phyloP scores from a whole-genome alignment of 1,140 invertebrate species.

The Tachypleus tridentatus region DNA sequence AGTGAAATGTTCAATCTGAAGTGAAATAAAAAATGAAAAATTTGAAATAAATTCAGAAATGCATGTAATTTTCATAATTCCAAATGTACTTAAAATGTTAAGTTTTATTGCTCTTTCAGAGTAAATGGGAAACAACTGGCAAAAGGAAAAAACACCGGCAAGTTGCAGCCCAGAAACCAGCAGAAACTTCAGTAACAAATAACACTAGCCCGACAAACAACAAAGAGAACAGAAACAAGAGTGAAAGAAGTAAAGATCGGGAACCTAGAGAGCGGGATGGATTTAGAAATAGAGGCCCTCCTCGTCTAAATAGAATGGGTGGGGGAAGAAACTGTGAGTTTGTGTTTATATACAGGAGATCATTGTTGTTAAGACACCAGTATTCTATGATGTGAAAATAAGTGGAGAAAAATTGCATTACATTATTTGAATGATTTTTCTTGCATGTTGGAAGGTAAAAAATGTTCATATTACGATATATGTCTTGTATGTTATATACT shows the following conservation, averaged over 20 bases:
- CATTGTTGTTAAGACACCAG: too few relatives aligned
- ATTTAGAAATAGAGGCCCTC: conserved; percentile 31
- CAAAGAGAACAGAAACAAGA: conserved; percentile 15
- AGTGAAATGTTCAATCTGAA: too few relatives aligned
- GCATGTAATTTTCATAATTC: too few relatives aligned
- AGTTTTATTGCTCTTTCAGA: conserved; percentile 35
- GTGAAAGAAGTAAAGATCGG: not conserved
- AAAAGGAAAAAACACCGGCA: conserved; percentile 68
- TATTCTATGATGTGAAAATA: too few relatives aligned
- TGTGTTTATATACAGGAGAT: too few relatives aligned
- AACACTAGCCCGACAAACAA: conserved; percentile 17
- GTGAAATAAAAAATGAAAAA: too few relatives aligned
- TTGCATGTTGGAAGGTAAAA: too few relatives aligned
- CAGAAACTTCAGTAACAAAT: conserved; percentile 20
- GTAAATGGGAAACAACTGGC: conserved; percentile 59
- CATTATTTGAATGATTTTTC: too few relatives aligned
- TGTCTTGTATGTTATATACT: too few relatives aligned
- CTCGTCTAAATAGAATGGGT: conserved; percentile 13
- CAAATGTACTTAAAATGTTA: not conserved
- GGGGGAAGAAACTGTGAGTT: conserved; percentile 16
- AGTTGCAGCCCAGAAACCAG: conserved; percentile 15
- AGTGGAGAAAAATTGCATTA: too few relatives aligned
- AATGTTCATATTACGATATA: too few relatives aligned
- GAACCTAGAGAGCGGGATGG: conserved; percentile 14
- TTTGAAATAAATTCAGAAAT: too few relatives aligned